Percentiles rank a stretch among this genome's conserved stretches.
phyloP scores from a whole-genome alignment of 1,140 invertebrate genomes.

The Hestina assimilis region DNA sequence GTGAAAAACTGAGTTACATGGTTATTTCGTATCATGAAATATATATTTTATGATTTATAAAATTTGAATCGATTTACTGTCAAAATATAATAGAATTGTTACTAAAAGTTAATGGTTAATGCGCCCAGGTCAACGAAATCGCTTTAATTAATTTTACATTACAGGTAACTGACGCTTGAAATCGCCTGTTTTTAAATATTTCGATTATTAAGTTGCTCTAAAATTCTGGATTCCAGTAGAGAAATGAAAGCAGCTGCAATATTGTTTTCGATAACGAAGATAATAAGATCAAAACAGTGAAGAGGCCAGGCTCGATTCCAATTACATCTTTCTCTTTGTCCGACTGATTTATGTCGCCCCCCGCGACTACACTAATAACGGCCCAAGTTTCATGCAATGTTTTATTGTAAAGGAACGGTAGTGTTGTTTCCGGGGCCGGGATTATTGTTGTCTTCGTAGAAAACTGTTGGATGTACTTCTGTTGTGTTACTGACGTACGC shows the following conservation, averaged over 20 bases:
- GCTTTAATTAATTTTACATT: no score
- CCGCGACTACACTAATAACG: conserved; percentile 18
- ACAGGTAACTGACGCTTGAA: no score
- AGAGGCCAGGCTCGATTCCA: conserved; percentile 4
- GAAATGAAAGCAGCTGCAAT: neutral
- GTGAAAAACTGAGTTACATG: no score
- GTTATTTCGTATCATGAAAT: no score
- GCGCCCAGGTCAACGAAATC: no score
- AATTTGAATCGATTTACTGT: no score
- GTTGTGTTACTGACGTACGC: neutral
- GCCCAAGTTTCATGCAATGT: conserved; percentile 17
- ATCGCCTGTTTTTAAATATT: no score
- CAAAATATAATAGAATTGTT: no score
- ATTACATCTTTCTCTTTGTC: conserved; percentile 12
- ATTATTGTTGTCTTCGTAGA: conserved; percentile 31
- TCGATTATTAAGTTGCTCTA: no score
- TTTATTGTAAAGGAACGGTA: conserved; percentile 17
- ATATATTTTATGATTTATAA: no score
- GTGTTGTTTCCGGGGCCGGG: conserved; percentile 37
- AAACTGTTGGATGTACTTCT: conserved; percentile 20
- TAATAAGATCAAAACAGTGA: conserved; percentile 8
- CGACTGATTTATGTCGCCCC: conserved; percentile 40
- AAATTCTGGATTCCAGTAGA: neutral
- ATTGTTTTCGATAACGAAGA: neutral
- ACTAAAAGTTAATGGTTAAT: no score